phyloP scores from a whole-genome alignment of 2,888 invertebrate genomes.

The Hipparchia semele region DNA sequence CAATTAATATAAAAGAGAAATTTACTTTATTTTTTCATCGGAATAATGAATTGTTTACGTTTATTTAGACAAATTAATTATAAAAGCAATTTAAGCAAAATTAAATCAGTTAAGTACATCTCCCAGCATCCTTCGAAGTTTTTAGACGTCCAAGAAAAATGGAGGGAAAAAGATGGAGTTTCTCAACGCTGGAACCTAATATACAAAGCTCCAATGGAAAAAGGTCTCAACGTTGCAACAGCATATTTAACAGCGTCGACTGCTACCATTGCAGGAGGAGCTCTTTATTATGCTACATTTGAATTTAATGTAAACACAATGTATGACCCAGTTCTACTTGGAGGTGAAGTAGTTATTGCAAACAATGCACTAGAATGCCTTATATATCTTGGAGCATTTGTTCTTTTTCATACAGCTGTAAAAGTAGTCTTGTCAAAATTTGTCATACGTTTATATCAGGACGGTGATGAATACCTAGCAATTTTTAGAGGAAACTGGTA shows the following conservation, averaged over 20 bases:
- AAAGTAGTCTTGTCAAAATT: slow-evolving; percentile 69
- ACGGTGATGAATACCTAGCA: slow-evolving; percentile 72
- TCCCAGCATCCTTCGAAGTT: slow-evolving; percentile 64
- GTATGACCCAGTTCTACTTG: slow-evolving; percentile 61
- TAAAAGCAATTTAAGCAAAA: slow-evolving; percentile 46
- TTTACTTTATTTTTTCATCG: neutral
- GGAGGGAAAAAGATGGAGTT: slow-evolving; percentile 63
- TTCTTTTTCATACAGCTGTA: slow-evolving; percentile 61
- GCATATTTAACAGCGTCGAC: slow-evolving; percentile 66
- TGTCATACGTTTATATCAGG: slow-evolving; percentile 69
- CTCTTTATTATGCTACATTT: slow-evolving; percentile 63
- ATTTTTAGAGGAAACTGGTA: slow-evolving; percentile 64
- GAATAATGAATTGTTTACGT: slow-evolving; percentile 59
- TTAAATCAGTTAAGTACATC: slow-evolving; percentile 50
- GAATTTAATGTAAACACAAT: slow-evolving; percentile 56
- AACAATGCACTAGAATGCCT: slow-evolving; percentile 64
- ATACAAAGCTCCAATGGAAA: slow-evolving; percentile 75
- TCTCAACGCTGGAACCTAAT: slow-evolving; percentile 67
- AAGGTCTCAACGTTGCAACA: slow-evolving; percentile 56
- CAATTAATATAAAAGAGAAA: too few relatives aligned
- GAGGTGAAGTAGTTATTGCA: slow-evolving; percentile 66
- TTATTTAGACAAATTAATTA: slow-evolving; percentile 49
- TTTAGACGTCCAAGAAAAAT: slow-evolving; percentile 62
- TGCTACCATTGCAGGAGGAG: slow-evolving; percentile 47
- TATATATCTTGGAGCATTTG: slow-evolving; percentile 64